These are phyloP conservation scores for Drosophila nannoptera DNA, from an alignment of 1,140 invertebrate species.

Conservation along the genomic window DNA sequence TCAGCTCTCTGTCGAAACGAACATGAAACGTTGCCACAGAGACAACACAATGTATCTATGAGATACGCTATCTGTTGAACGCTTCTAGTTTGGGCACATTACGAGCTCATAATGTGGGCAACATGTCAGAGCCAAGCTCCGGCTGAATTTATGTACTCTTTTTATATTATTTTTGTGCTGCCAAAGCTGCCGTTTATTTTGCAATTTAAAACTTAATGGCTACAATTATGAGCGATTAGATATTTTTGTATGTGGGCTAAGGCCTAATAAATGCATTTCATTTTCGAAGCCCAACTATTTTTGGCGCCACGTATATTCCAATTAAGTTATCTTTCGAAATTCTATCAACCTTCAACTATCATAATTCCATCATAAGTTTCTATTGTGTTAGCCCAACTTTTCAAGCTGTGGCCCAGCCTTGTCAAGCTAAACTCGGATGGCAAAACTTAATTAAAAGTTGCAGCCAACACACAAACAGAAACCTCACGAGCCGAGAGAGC, in stretches of 20 bases:
- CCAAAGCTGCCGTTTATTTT: slow-evolving; percentile 49
- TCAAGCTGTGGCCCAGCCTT: background rate
- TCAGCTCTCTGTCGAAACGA: slow-evolving; percentile 28
- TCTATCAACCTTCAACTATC: background rate
- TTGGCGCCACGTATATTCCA: background rate
- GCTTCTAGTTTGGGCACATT: slow-evolving; percentile 19
- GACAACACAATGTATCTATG: slow-evolving; percentile 1
- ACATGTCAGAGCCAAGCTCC: slow-evolving; percentile 31
- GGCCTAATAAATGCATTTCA: background rate
- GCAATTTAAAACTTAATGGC: slow-evolving; percentile 50
- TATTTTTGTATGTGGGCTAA: slow-evolving; percentile 6
- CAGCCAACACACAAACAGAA: slow-evolving; percentile 24
- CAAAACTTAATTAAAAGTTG: slow-evolving; percentile 21
- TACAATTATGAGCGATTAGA: slow-evolving; percentile 11
- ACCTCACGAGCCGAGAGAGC: slow-evolving; percentile 23
- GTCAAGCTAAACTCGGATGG: background rate
- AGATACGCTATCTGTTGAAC: background rate
- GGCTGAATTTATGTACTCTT: slow-evolving; percentile 13
- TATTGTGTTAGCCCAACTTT: background rate
- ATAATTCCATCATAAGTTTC: background rate
- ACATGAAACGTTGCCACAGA: slow-evolving; percentile 25
- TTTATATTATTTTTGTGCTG: slow-evolving; percentile 24
- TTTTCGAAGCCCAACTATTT: background rate
- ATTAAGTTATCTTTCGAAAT: background rate
- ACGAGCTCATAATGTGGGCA: slow-evolving; percentile 1